A percentile compares a stretch with the other conserved stretches of the same genome.
Evolutionary conservation across 2,113 vertebrate genomes (phyloP).

Genomic region (Campylorhamphus procurvoides): DNA sequence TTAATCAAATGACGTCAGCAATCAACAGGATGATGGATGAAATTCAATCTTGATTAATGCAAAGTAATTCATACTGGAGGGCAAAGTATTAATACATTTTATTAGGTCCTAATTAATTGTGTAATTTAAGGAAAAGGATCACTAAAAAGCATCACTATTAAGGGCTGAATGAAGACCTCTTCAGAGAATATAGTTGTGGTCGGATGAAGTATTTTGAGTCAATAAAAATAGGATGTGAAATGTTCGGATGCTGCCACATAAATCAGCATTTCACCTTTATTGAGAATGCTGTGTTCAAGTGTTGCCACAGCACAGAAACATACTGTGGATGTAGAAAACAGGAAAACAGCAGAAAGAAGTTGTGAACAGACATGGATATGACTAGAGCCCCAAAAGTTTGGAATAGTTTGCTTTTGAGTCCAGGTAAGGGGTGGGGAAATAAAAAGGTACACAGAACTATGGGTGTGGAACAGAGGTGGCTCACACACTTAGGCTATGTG

Average conservation of each 20-base stretch:
- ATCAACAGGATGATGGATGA: constrained; percentile 45
- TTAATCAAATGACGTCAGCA: constrained; percentile 34
- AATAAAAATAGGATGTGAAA: constrained; percentile 27
- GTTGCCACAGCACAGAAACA: not conserved
- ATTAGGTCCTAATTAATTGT: constrained; percentile 55
- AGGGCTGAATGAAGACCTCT: constrained; percentile 19
- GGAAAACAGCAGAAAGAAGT: not conserved
- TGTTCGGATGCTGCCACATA: not conserved
- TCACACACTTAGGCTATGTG: not conserved
- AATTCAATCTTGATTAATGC: constrained; percentile 41
- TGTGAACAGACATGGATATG: not conserved
- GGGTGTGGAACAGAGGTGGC: not conserved
- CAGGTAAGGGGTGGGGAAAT: not conserved
- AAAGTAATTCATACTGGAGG: constrained; percentile 15
- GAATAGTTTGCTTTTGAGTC: not conserved
- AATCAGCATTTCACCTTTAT: constrained; percentile 1
- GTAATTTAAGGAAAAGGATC: constrained; percentile 28
- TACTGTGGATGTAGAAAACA: not conserved
- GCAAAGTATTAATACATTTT: constrained; percentile 32
- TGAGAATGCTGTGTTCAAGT: not conserved
- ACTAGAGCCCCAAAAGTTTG: not conserved
- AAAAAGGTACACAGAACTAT: not conserved
- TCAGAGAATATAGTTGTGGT: not conserved
- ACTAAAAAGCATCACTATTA: not conserved
- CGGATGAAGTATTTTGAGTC: constrained; percentile 35